phyloP scores from a whole-genome alignment of 1,140 invertebrate genomes.

The Drosophila baimaii region DNA sequence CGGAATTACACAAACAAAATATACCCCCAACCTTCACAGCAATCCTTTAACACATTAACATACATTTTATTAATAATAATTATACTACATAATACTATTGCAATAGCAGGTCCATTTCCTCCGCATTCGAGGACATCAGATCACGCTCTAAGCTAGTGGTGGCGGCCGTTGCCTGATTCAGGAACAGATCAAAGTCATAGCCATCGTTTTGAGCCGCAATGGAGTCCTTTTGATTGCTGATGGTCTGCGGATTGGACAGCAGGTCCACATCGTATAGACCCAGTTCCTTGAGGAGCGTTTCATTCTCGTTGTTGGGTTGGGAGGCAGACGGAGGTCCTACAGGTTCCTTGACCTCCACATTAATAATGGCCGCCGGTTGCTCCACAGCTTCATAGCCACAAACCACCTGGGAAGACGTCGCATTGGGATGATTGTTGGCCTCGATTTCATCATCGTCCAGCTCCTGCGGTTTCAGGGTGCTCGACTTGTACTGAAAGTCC shows the following conservation, averaged over 20 bases:
- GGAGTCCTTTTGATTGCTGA: slow-evolving; percentile 74
- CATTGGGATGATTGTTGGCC: slow-evolving; percentile 37
- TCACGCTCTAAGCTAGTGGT: slow-evolving; percentile 68
- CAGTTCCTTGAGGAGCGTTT: slow-evolving; percentile 72
- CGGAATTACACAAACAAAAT: not conserved
- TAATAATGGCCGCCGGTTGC: slow-evolving; percentile 71
- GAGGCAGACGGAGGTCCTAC: not conserved
- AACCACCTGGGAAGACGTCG: slow-evolving; percentile 47
- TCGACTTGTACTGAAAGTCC: slow-evolving; percentile 94
- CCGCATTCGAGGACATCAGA: slow-evolving; percentile 73
- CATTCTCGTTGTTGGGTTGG: slow-evolving; percentile 54
- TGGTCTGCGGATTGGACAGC: slow-evolving; percentile 73
- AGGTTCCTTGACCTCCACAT: slow-evolving; percentile 45
- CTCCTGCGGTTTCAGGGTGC: slow-evolving; percentile 85
- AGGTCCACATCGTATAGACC: slow-evolving; percentile 76
- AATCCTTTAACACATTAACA: slow-evolving; percentile 6
- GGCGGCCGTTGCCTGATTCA: slow-evolving; percentile 67
- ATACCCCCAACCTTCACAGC: not conserved
- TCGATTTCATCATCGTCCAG: slow-evolving; percentile 85
- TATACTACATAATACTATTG: slow-evolving; percentile 56
- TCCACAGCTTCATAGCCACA: slow-evolving; percentile 76
- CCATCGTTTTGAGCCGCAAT: slow-evolving; percentile 71
- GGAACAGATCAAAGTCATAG: slow-evolving; percentile 78
- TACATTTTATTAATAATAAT: slow-evolving; percentile 24
- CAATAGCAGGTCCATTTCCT: slow-evolving; percentile 76